Evolutionary conservation across 2,888 invertebrate genomes (phyloP), one percentile per base, ranked within the genome.

Genomic region (Tineola bisselliella): DNA sequence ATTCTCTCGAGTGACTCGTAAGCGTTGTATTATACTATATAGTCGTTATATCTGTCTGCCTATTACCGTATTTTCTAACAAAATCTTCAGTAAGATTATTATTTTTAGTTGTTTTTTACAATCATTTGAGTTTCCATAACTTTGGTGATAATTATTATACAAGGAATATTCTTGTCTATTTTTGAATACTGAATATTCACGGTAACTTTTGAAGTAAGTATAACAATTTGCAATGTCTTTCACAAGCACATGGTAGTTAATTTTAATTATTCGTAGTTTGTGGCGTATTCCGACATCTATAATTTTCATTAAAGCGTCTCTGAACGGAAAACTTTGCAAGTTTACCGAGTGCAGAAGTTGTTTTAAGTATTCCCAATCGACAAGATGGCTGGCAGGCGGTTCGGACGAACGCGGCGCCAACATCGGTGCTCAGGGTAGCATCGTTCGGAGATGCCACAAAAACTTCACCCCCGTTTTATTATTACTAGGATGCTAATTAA

Each of bases 401-500:
- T 62, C 65, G 63, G 66, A 66, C 38, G 38, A 44, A 33, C 44
- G 44, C 57, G 66, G 64, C 63, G 65, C 65, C 66, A 66, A 63
- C 67, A 66, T 64, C 63, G 67, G 64, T 58, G 65, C 64, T 64
- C 64, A 63, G 64, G 61, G 64, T 60, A 60, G 64, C 44, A 17
- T 44, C 57, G n/a, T 13, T 31, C 74, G 68, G 73, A 75, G 77
- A 81, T 74, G 73, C 79, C 77, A 79, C 82, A 83, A 83, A 83
- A 84, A 83, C 79, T 81, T 80, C 72, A 70, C 44, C 61, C 76
- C 79, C 77, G 73, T 77, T 79, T 77, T 80, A 78, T 82, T 82
- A 81, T 82, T 78, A 77, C 78, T 80, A 77, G 75, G 76, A 79
- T 79, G 82, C 81, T 83, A 86, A 84, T 84, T 84, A 84, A 84